A percentile compares a stretch with the other conserved stretches of the same genome.
phyloP scores from a whole-genome alignment of 2,888 invertebrate genomes.

The Celastrina argiolus region DNA sequence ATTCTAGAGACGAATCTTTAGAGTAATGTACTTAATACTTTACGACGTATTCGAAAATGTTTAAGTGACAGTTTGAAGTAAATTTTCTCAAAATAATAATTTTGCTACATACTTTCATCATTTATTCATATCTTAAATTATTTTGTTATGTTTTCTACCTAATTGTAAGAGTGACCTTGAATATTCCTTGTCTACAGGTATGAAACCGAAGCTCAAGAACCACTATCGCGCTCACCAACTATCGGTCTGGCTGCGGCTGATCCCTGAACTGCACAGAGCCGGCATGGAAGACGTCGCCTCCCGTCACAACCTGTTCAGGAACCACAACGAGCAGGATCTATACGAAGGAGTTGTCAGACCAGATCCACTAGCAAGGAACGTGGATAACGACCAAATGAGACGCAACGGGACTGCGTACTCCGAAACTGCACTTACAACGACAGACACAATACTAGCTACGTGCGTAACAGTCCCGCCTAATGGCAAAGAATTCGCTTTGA shows the following conservation, averaged over 20 bases:
- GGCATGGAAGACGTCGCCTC: conserved; percentile 94
- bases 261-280: conserved; percentile 92
- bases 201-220: conserved; percentile 93
- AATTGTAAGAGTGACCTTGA: neutral
- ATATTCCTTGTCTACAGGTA: conserved; percentile 77
- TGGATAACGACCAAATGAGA: conserved; percentile 79
- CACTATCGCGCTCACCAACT: conserved; percentile 96
- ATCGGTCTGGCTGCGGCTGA: conserved; percentile 95
- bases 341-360: conserved; percentile 94
- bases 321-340: conserved; percentile 91
- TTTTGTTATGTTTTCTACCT: no score
- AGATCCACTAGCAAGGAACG: conserved; percentile 85
- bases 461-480: conserved; percentile 81
- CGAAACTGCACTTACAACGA: conserved; percentile 82
- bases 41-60: no score
- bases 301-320: conserved; percentile 91
- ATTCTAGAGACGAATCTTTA: no score
- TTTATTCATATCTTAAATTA: no score
- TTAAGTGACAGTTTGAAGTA: no score
- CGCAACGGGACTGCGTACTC: conserved; percentile 72
- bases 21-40: no score
- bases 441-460: conserved; percentile 83
- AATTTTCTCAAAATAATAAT: no score
- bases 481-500: conserved; percentile 69
- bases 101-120: no score